Evolutionary conservation across 1,140 invertebrate species (phyloP).

Genomic region (Pseudomyrmex cubaensis): DNA sequence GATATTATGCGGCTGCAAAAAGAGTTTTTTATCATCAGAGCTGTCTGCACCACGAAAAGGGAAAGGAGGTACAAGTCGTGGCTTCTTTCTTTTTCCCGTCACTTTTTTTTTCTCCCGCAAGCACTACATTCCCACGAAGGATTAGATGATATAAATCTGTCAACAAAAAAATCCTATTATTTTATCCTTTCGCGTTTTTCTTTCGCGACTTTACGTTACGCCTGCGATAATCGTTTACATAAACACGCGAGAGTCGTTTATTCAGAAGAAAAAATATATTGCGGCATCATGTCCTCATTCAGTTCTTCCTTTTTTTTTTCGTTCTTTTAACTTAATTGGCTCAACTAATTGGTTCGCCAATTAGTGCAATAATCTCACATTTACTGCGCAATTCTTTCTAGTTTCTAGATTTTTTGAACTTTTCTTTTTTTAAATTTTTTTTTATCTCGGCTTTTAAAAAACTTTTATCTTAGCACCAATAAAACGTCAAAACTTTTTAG

Average conservation of each 20-base stretch:
- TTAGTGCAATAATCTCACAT: too few species aligned
- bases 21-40: slow-evolving; percentile 77
- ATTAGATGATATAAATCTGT: slow-evolving; percentile 23
- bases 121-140: not conserved
- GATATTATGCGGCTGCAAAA: slow-evolving; percentile 81
- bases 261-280: not conserved
- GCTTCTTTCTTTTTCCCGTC: slow-evolving; percentile 31
- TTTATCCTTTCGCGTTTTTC: not conserved
- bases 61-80: slow-evolving; percentile 53
- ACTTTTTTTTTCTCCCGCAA: slow-evolving; percentile 20
- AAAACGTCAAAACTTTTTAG: slow-evolving; percentile 8
- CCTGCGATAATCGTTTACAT: not conserved
- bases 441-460: not conserved
- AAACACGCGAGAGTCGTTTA: not conserved
- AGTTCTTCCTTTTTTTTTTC: not conserved
- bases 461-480: slow-evolving; percentile 7
- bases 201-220: not conserved
- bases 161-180: not conserved
- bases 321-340: too few species aligned
- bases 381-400: too few species aligned
- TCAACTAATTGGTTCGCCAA: too few species aligned
- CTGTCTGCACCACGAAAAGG: slow-evolving; percentile 60
- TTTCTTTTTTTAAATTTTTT: not conserved
- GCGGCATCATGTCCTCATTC: not conserved
- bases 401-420: too few species aligned